These are phyloP conservation scores for Mesochorus sp. DNA, from an alignment of 2,888 invertebrate genomes.

Conservation along the genomic window DNA sequence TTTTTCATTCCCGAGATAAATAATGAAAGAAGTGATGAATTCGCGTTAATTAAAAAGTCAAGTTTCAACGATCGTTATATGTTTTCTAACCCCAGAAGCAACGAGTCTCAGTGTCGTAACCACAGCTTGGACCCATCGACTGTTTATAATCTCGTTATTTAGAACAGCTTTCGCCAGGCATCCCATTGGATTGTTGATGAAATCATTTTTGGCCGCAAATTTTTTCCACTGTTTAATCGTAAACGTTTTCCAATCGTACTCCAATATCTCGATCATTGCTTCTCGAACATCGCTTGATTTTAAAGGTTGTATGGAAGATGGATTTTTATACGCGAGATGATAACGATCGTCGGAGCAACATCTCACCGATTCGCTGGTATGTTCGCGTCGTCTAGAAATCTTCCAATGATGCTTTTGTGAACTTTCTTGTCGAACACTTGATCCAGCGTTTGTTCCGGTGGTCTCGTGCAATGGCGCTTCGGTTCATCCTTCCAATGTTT, in stretches of 20 bases:
- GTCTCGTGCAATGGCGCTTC: neutral
- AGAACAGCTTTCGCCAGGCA: conserved; percentile 32
- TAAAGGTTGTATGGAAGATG: too few species aligned
- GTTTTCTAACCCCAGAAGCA: conserved; percentile 44
- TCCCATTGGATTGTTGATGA: conserved; percentile 49
- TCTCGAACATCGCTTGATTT: conserved; percentile 57
- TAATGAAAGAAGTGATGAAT: too few species aligned
- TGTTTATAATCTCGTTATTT: conserved; percentile 43
- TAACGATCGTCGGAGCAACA: too few species aligned
- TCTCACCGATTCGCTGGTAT: conserved; percentile 53
- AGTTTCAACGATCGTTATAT: too few species aligned
- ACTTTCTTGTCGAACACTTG: conserved; percentile 48
- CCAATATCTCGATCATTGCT: conserved; percentile 59
- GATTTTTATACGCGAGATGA: too few species aligned
- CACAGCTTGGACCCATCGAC: conserved; percentile 46
- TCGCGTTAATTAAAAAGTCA: too few species aligned
- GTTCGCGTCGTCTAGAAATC: conserved; percentile 48
- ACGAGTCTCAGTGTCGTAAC: conserved; percentile 52
- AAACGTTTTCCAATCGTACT: conserved; percentile 58
- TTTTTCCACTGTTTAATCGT: conserved; percentile 53
- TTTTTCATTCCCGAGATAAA: conserved; percentile 14
- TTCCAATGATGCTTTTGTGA: conserved; percentile 46
- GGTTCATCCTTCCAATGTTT: conserved; percentile 17
- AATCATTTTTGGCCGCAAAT: conserved; percentile 49
- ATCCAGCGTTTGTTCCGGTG: conserved; percentile 35